Conservation (phyloP, 2,888 invertebrate genomes). For the Andrena praecox region DNA sequence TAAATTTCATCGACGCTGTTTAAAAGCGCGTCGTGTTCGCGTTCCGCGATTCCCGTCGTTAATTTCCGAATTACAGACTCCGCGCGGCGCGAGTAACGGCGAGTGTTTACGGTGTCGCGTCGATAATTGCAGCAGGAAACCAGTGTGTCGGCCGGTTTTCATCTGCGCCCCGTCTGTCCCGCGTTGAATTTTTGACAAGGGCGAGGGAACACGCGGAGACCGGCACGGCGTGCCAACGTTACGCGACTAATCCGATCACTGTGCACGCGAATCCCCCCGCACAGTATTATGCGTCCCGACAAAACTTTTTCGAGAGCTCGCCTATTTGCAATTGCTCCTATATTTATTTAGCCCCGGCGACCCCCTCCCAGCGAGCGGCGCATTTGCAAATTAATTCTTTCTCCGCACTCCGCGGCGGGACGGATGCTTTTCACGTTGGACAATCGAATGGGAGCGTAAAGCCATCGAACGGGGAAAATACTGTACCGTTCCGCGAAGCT, state of each 20-base stretch:
- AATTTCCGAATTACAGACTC: constrained; percentile 32
- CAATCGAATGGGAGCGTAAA: constrained; percentile 17
- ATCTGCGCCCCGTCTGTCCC: not conserved
- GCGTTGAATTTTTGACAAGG: constrained; percentile 8
- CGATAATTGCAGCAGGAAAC: constrained; percentile 29
- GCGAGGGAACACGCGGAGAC: not conserved
- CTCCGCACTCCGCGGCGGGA: not conserved
- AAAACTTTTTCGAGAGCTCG: not conserved
- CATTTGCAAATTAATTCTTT: constrained; percentile 14
- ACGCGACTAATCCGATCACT: not conserved
- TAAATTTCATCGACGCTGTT: constrained; percentile 57
- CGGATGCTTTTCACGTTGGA: not conserved
- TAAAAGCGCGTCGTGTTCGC: constrained; percentile 25
- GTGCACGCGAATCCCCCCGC: not conserved
- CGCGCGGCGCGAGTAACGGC: not conserved
- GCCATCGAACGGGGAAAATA: constrained; percentile 22
- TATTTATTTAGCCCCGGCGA: not conserved
- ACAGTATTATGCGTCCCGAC: not conserved
- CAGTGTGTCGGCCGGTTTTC: not conserved
- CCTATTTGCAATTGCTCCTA: not conserved
- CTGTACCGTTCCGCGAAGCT: constrained; percentile 19
- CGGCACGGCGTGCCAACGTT: not conserved
- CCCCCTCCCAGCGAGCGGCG: not conserved
- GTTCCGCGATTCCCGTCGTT: constrained; percentile 34
- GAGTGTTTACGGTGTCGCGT: constrained; percentile 19